Evolutionary conservation across 2,797 vertebrate species (phyloP), one percentile per base, ranked within the genome.

Genomic region (Rousettus madagascariensis): DNA sequence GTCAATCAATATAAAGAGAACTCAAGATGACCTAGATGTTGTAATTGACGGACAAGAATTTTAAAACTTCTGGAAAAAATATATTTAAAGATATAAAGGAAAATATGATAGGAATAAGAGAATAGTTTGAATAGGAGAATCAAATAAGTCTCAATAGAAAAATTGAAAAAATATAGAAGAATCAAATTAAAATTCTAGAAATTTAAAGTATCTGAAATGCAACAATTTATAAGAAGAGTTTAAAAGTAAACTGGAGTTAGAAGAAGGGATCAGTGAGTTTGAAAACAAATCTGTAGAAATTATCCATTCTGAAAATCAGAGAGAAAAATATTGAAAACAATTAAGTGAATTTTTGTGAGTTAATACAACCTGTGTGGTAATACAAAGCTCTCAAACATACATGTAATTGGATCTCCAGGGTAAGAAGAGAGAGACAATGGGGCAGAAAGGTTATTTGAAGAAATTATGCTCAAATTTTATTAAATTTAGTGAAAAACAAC

Each of bases 51-150:
- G 13, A 80, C 20, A 92, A 84, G n/a, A 24, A 63, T 86, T 72
- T 90, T 65, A 91, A 95, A 74, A 74, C 28, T 74, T 10, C 41
- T 43, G 2, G 74, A 74, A 80, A 85, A 82, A 63, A 69, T 13
- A 26, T 61, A 87, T 75, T 90, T 68, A 86, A 95, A 92, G 11
- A 91, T 15, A 89, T 78, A 91, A 85, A 94, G 20, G 38, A 59
- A 89, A 93, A 90, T 82, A 55, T 68, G 5, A 6, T 88, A 88
- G 75, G 22, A 79, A 86, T 66, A 94, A 92, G 17, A 82, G 68
- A 83, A 72, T 4, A 55, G 19, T 41, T 89, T 57, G 46, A 72
- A 61, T 77, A 68, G n/a, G 16, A 69, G 65, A 77, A 80, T 15
- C 30, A 57, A 63, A 9, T 49, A 55, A 88, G 38, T 49, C 15